phyloP scores from a whole-genome alignment of 30 jellyfish, hydroid and myxozoan genomes.

The Catostylus mosaicus region DNA sequence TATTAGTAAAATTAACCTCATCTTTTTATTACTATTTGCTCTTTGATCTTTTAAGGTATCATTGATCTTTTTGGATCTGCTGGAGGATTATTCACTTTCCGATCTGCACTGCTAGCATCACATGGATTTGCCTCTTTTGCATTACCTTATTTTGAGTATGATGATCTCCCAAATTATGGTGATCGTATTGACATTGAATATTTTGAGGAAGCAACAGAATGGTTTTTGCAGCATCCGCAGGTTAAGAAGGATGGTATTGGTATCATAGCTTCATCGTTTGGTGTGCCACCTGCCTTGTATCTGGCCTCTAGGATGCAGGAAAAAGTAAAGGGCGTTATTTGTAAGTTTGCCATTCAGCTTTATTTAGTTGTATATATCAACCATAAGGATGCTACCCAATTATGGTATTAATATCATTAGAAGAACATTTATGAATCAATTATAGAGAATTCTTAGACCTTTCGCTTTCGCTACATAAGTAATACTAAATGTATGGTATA shows the following conservation, averaged over 20 bases:
- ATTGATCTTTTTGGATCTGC: slow-evolving; percentile 37
- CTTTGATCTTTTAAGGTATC: neutral
- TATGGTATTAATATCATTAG: neutral
- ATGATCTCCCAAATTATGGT: slow-evolving; percentile 15
- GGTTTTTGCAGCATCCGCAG: slow-evolving; percentile 45
- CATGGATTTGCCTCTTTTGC: slow-evolving; percentile 71
- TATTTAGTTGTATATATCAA: neutral
- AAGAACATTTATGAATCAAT: neutral
- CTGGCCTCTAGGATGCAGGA: slow-evolving; percentile 20
- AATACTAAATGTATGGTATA: too few species aligned
- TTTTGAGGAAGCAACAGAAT: slow-evolving; percentile 66
- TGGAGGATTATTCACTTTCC: slow-evolving; percentile 22
- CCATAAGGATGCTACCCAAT: too few species aligned
- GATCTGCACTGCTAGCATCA: slow-evolving; percentile 79
- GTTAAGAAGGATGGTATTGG: slow-evolving; percentile 67
- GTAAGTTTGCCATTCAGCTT: neutral
- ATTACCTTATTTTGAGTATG: slow-evolving; percentile 21
- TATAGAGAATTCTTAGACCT: neutral
- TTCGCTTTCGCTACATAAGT: too few species aligned
- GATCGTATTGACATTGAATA: slow-evolving; percentile 54
- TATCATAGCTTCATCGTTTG: slow-evolving; percentile 54
- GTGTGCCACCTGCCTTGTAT: slow-evolving; percentile 43
- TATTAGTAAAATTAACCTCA: neutral
- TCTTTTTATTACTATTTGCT: neutral
- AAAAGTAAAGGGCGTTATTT: slow-evolving; percentile 4